These are phyloP conservation scores for Mixornis gularis DNA, from an alignment of 2,113 vertebrate genomes.

Conservation along the genomic window DNA sequence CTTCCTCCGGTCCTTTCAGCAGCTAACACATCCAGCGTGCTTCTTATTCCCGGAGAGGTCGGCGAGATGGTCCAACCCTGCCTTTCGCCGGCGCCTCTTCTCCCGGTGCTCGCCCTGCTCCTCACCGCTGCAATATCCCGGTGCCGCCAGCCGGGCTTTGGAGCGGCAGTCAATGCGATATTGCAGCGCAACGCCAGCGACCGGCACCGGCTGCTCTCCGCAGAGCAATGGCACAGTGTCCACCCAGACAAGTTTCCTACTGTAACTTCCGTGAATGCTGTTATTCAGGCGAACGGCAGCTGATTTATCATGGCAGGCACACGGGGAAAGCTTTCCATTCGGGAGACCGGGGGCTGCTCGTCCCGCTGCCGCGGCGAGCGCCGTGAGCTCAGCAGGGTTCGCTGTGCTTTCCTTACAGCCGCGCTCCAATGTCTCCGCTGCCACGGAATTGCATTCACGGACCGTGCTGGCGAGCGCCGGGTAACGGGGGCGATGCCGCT, in stretches of 20 bases:
- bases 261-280: conserved; percentile 39
- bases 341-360: not conserved
- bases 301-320: conserved; percentile 16
- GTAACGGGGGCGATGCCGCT: not conserved
- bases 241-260: conserved; percentile 42
- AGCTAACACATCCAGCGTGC: not conserved
- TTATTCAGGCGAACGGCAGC: conserved; percentile 14
- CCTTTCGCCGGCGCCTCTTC: not conserved
- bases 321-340: not conserved
- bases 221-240: conserved; percentile 19
- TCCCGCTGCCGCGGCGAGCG: not conserved
- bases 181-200: not conserved
- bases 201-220: not conserved
- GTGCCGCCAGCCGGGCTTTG: not conserved
- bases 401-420: not conserved
- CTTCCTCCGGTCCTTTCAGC: not conserved
- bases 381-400: not conserved
- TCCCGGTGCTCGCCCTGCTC: not conserved
- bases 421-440: not conserved
- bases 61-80: not conserved
- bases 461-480: not conserved
- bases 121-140: not conserved
- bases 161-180: not conserved
- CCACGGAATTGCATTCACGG: not conserved
- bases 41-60: not conserved